Base-by-base conservation (phyloP, 2,888 invertebrate genomes). In the Silvanus unidentatus region DNA sequence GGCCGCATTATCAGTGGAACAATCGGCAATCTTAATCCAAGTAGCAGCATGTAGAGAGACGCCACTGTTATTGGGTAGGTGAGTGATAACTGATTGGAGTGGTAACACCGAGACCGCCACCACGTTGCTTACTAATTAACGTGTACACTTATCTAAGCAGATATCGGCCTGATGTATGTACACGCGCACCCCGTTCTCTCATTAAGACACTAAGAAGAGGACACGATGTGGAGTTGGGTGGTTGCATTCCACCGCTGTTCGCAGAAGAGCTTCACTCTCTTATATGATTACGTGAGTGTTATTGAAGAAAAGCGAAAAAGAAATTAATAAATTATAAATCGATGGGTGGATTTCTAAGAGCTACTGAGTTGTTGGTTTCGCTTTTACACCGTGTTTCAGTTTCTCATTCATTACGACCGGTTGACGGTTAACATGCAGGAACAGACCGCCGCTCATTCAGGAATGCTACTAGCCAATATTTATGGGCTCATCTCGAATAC, bases 401-500 rank as follows among this genome's bases (percentile, higher is more conserved):
- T 60, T 62, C 63, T 63, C 65, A 65, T 66, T 63, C 65, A 65
- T 66, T 66, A 65, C 55, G 58, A 54, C 46, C 59, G 57, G 55
- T 59, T 64, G 65, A 66, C 66, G 62, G 58, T 55, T 55, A 61
- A 66, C 68, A 68, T 63, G 66, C 62, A 64, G 64, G 62, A 65
- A 66, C 64, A 64, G 65, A 59, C 64, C 59, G 63, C 60, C 63
- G 66, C 59, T 63, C 66, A 65, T 64, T 64, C 56, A 64, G 65
- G 68, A 68, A 68, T 66, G 68, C 65, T 63, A 64, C 62, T 62
- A 57, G 56, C 60, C 62, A 58, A 65, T 66, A 67, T 68, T 68
- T 68, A 68, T 67, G 57, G 54, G 60, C 63, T 63, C 55, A 59
- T 60, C 63, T 61, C 56, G 58, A 58, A 62, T 64, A 63, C 63